These are phyloP conservation scores for Tragelaphus buxtoni DNA, from an alignment of 2,113 vertebrate species.

Conservation along the genomic window DNA sequence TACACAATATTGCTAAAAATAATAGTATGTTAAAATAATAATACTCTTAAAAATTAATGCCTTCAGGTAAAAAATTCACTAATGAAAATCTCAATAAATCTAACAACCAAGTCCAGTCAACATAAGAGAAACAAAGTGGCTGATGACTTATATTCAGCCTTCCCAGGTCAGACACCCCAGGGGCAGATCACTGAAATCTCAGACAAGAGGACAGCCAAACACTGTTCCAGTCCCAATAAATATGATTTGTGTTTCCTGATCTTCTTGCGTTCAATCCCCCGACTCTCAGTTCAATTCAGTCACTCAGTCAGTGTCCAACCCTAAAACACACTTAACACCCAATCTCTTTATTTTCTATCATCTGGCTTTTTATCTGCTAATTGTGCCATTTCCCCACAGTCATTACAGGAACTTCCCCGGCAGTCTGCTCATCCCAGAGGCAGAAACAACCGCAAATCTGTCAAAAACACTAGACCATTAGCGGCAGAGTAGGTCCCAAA, in stretches of 20 bases:
- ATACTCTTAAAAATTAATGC: neutral
- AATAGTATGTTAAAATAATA: neutral
- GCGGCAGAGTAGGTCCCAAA: neutral
- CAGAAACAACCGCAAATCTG: neutral
- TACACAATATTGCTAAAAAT: neutral
- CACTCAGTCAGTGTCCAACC: neutral
- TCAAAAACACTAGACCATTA: neutral
- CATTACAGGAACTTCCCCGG: neutral
- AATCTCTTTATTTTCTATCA: neutral
- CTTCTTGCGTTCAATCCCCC: neutral
- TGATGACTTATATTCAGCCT: neutral
- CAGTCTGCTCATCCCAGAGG: neutral
- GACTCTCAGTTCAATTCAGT: neutral
- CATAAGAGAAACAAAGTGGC: neutral
- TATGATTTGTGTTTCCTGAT: neutral
- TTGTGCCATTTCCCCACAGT: neutral
- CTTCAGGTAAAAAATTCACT: neutral
- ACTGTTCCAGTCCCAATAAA: neutral
- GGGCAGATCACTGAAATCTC: neutral
- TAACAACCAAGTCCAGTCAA: neutral
- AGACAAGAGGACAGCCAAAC: neutral
- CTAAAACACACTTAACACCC: neutral
- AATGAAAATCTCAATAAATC: neutral
- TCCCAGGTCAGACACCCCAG: neutral
- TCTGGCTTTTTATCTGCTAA: neutral